Evolutionary conservation across 2,797 vertebrate genomes (phyloP).

Genomic region (Cuniculus paca): DNA sequence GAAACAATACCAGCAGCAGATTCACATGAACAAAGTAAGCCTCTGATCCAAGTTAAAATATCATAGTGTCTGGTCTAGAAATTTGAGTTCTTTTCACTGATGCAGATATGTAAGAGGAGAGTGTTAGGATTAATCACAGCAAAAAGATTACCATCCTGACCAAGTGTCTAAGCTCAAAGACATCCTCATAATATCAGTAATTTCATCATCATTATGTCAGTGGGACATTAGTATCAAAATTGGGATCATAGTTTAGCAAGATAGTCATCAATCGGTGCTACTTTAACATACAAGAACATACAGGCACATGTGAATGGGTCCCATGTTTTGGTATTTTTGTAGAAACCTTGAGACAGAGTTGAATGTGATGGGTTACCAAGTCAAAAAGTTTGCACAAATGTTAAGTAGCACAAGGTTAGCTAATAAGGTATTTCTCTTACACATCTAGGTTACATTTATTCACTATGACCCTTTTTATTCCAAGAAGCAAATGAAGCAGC

Average conservation of each 20-base stretch:
- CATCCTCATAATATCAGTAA: neutral
- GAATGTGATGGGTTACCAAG: neutral
- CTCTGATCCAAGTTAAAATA: neutral
- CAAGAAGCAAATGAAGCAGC: neutral
- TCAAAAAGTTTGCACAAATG: slow-evolving; percentile 9
- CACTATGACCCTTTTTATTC: neutral
- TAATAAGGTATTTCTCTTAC: neutral
- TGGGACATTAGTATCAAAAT: neutral
- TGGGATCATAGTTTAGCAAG: neutral
- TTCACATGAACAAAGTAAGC: slow-evolving; percentile 99
- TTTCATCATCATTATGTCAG: neutral
- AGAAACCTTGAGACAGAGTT: neutral
- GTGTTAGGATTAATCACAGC: neutral
- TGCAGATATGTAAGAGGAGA: neutral
- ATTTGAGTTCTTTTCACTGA: neutral
- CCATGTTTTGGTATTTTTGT: neutral
- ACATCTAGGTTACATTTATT: neutral
- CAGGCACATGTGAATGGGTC: neutral
- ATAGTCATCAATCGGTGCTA: neutral
- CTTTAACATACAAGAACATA: neutral
- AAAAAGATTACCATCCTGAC: neutral
- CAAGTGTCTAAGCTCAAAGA: neutral
- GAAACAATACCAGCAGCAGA: slow-evolving; percentile 98
- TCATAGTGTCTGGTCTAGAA: fast-evolving
- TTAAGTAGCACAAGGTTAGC: neutral